phyloP scores from a whole-genome alignment of 2,888 invertebrate genomes.

The Gisinianus flammeolus region DNA sequence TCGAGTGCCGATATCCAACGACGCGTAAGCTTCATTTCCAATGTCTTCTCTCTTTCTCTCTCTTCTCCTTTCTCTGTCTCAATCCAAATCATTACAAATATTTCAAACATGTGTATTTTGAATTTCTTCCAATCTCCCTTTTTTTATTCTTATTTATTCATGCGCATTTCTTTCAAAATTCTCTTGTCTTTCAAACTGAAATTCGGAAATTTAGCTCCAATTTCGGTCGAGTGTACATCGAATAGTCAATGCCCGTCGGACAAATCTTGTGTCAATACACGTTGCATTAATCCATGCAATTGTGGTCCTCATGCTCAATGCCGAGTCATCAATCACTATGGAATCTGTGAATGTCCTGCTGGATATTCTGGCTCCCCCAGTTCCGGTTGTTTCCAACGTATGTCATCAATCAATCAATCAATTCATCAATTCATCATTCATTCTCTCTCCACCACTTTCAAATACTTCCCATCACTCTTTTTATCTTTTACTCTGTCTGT shows the following conservation, averaged over 20 bases:
- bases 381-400: conserved; percentile 77
- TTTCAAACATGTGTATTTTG: too few species aligned
- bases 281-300: conserved; percentile 82
- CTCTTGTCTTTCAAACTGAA: conserved; percentile 61
- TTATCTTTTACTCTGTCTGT: not conserved
- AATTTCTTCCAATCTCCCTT: not conserved
- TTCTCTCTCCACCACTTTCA: conserved; percentile 38
- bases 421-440: too few species aligned
- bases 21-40: conserved; percentile 26
- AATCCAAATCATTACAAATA: too few species aligned
- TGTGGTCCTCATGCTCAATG: conserved; percentile 81
- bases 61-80: too few species aligned
- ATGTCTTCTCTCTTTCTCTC: conserved; percentile 10
- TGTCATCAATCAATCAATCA: too few species aligned
- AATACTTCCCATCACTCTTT: conserved; percentile 31
- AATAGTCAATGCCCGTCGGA: conserved; percentile 81
- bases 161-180: conserved; percentile 17
- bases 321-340: conserved; percentile 80
- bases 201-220: conserved; percentile 65
- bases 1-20: conserved; percentile 69
- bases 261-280: conserved; percentile 81
- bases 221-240: conserved; percentile 74
- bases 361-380: conserved; percentile 88
- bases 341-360: conserved; percentile 80
- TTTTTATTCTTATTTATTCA: not conserved